Conservation (phyloP, 2,113 vertebrate species). For the Diadophis punctatus region DNA sequence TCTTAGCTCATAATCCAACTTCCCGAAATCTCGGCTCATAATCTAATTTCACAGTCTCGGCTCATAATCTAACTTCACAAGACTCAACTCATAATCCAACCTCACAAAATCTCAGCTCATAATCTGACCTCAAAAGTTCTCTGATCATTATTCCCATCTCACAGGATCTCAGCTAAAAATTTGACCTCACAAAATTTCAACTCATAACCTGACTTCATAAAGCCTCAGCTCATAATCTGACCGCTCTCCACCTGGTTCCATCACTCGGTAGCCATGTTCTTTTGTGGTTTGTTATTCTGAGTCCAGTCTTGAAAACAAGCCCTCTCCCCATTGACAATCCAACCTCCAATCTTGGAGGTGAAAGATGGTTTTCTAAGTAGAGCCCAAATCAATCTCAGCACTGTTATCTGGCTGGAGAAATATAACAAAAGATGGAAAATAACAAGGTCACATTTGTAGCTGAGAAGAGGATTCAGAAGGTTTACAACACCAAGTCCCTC, state of each 20-base stretch:
- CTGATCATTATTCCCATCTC: too few relatives aligned
- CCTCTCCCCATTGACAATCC: not conserved
- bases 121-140: fast-evolving
- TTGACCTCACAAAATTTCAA: not conserved
- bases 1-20: not conserved
- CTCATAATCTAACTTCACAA: too few relatives aligned
- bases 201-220: not conserved
- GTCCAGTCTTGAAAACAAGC: not conserved
- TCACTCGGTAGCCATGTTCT: not conserved
- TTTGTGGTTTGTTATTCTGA: not conserved
- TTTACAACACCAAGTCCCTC: not conserved
- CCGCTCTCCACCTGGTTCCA: not conserved
- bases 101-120: fast-evolving
- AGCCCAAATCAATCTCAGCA: not conserved
- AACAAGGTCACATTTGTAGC: slow-evolving; percentile 6
- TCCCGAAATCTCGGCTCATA: too few relatives aligned
- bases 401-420: slow-evolving; percentile 2
- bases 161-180: too few relatives aligned
- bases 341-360: not conserved
- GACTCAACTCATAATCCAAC: not conserved
- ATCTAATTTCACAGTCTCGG: too few relatives aligned
- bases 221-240: not conserved
- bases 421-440: not conserved
- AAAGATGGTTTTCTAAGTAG: not conserved
- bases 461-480: not conserved